Conservation (phyloP, 2,113 vertebrate genomes). For the Guaruba guarouba region DNA sequence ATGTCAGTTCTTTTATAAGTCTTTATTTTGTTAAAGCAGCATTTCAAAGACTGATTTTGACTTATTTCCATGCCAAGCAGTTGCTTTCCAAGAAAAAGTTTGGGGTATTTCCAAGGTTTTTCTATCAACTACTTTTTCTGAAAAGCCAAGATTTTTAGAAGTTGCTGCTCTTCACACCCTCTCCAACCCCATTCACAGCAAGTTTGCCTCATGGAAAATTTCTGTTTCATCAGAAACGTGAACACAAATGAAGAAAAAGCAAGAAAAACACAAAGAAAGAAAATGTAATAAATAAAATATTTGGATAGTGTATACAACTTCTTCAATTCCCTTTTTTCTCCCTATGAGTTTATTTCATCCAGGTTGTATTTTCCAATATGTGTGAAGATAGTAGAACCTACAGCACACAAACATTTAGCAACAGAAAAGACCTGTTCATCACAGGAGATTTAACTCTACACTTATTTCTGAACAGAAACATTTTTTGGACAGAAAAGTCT, state of each 20-base stretch:
- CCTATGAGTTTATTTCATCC: not conserved
- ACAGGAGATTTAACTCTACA: not conserved
- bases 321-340: not conserved
- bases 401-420: not conserved
- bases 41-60: not conserved
- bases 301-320: not conserved
- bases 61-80: not conserved
- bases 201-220: not conserved
- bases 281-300: not conserved
- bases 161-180: not conserved
- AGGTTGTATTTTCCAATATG: not conserved
- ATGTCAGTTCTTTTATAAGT: not conserved
- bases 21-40: not conserved
- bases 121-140: not conserved
- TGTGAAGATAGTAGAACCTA: not conserved
- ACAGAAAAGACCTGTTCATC: not conserved
- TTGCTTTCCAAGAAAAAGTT: not conserved
- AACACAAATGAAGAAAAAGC: not conserved
- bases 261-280: not conserved
- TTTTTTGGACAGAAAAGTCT: not conserved
- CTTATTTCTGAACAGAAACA: not conserved
- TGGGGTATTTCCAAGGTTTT: not conserved
- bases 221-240: not conserved
- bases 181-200: not conserved
- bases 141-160: not conserved